phyloP scores from a whole-genome alignment of 1,140 invertebrate genomes.

The Pseudomyrmex cubaensis region DNA sequence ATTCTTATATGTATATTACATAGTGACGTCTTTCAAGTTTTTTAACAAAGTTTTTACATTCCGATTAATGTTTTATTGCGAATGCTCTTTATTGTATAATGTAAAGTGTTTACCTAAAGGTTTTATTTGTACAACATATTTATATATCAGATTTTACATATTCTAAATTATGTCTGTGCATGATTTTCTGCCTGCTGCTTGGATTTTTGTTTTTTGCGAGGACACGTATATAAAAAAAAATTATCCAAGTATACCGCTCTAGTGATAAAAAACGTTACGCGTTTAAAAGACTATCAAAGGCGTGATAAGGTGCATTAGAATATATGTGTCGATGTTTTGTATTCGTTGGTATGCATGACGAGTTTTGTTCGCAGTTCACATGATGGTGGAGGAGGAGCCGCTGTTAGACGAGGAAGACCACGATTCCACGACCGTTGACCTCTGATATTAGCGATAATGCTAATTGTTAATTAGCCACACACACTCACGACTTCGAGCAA shows the following conservation, averaged over 20 bases:
- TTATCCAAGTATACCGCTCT: too few relatives aligned
- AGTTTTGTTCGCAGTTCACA: constrained; percentile 83
- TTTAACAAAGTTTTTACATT: not conserved
- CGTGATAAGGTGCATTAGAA: constrained; percentile 17
- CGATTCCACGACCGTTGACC: constrained; percentile 79
- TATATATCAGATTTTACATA: not conserved
- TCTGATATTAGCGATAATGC: constrained; percentile 74
- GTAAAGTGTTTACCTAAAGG: not conserved
- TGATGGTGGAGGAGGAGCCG: constrained; percentile 81
- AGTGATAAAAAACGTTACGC: too few relatives aligned
- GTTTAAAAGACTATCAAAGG: not conserved
- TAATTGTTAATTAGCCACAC: constrained; percentile 19
- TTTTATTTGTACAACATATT: constrained; percentile 7
- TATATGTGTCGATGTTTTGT: constrained; percentile 53
- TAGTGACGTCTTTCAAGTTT: not conserved
- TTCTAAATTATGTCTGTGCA: constrained; percentile 56
- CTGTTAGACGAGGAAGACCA: constrained; percentile 81
- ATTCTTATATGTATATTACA: not conserved
- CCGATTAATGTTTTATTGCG: not conserved
- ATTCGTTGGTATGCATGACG: constrained; percentile 80
- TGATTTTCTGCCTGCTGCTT: constrained; percentile 62
- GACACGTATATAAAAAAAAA: not conserved
- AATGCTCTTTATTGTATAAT: not conserved
- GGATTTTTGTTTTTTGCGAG: constrained; percentile 2
- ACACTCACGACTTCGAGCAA: not conserved